These are phyloP conservation scores for Orientallactaga sibirica DNA, from an alignment of 2,797 vertebrate genomes.

Conservation along the genomic window DNA sequence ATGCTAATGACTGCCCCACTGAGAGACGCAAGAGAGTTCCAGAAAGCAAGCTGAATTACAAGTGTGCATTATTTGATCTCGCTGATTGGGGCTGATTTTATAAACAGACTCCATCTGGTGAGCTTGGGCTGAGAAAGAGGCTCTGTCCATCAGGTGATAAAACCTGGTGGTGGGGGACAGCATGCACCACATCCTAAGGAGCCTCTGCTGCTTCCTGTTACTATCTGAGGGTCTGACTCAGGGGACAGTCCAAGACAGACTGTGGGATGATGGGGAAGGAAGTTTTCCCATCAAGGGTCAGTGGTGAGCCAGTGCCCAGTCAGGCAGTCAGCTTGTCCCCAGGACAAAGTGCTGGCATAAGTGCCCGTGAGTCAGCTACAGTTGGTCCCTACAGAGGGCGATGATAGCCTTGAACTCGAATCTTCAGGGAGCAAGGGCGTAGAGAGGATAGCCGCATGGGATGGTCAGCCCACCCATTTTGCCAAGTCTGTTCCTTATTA, in stretches of 20 bases:
- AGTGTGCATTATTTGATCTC: constrained; percentile 23
- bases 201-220: background rate
- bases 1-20: background rate
- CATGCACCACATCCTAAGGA: background rate
- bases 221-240: background rate
- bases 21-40: background rate
- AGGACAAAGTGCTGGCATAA: background rate
- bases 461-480: background rate
- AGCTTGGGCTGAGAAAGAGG: background rate
- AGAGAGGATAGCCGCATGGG: accelerated
- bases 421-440: background rate
- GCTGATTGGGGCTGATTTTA: constrained; percentile 26
- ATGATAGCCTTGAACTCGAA: background rate
- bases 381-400: accelerated
- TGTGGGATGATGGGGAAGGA: background rate
- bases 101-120: constrained; percentile 48
- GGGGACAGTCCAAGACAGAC: background rate
- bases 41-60: constrained; percentile 42
- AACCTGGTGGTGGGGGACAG: background rate
- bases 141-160: background rate
- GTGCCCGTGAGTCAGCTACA: background rate
- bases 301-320: accelerated
- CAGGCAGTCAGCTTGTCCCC: background rate
- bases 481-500: background rate
- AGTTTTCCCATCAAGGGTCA: background rate